A percentile compares a stretch with the other conserved stretches of the same genome.
Conservation (phyloP, 2,888 invertebrate species). For the Steinernema scapterisci region DNA sequence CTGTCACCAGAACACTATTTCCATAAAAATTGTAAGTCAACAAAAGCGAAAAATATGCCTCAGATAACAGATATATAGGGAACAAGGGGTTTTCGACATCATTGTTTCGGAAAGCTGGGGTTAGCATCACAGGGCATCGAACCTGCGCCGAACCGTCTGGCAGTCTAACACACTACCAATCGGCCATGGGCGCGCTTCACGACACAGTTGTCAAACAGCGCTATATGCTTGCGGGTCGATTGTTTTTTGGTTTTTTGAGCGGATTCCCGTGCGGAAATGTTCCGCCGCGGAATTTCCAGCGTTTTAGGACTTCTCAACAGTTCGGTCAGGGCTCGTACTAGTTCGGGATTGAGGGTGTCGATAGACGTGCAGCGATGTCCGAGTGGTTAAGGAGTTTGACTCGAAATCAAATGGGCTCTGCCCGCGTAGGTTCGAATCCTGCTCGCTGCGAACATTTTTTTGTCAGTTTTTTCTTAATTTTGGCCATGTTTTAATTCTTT, state of each 20-base stretch:
- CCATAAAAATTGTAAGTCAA: too few relatives aligned
- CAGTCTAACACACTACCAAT: constrained; percentile 19
- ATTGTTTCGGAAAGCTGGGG: constrained; percentile 27
- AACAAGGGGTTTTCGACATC: constrained; percentile 18
- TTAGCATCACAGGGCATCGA: constrained; percentile 31
- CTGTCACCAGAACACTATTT: too few relatives aligned
- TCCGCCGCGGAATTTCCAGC: neutral
- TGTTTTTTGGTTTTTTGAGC: neutral
- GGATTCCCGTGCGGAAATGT: neutral
- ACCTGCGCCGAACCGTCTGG: constrained; percentile 4
- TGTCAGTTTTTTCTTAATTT: neutral
- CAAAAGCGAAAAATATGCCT: constrained; percentile 18
- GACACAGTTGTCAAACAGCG: neutral
- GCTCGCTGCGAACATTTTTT: constrained; percentile 54
- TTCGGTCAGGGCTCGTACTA: neutral
- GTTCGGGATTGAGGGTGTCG: neutral
- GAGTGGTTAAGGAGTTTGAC: constrained; percentile 61
- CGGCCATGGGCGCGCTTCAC: neutral
- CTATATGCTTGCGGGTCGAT: neutral
- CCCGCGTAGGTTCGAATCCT: constrained; percentile 65
- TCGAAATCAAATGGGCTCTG: constrained; percentile 62
- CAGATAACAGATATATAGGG: constrained; percentile 1
- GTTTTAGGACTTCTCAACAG: neutral
- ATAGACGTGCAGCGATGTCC: constrained; percentile 42
- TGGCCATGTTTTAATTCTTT: too few relatives aligned